phyloP scores from a whole-genome alignment of 2,797 vertebrate species.

The Lemur catta region DNA sequence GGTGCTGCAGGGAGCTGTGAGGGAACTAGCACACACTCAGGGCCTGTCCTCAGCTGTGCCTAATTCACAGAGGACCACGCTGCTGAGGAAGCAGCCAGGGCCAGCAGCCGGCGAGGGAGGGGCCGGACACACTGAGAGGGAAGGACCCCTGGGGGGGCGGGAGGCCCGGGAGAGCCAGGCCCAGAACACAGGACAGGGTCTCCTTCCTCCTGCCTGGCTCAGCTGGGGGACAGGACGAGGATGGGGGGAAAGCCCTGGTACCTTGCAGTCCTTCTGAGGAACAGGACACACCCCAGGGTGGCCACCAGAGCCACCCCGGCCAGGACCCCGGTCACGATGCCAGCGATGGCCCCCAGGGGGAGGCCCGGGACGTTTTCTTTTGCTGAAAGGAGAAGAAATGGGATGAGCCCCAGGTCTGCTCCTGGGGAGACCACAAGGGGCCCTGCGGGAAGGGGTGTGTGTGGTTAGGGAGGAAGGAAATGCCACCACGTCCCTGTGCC shows the following conservation, averaged over 20 bases:
- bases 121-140: accelerated
- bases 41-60: too few relatives aligned
- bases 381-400: neutral
- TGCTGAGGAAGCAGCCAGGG: accelerated
- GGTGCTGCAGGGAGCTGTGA: neutral
- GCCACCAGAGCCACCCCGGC: accelerated
- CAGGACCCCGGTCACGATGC: neutral
- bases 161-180: neutral
- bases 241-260: neutral
- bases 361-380: accelerated
- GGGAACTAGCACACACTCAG: neutral
- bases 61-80: neutral
- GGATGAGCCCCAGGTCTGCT: neutral
- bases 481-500: accelerated
- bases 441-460: accelerated
- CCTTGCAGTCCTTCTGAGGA: neutral
- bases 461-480: neutral
- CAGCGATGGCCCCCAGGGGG: accelerated
- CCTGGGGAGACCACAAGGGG: accelerated
- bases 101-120: neutral
- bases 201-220: neutral
- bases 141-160: accelerated
- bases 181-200: accelerated
- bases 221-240: too few relatives aligned
- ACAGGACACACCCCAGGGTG: neutral